Evolutionary conservation across 2,797 vertebrate species (phyloP).

Genomic region (Galagoides demidoff): DNA sequence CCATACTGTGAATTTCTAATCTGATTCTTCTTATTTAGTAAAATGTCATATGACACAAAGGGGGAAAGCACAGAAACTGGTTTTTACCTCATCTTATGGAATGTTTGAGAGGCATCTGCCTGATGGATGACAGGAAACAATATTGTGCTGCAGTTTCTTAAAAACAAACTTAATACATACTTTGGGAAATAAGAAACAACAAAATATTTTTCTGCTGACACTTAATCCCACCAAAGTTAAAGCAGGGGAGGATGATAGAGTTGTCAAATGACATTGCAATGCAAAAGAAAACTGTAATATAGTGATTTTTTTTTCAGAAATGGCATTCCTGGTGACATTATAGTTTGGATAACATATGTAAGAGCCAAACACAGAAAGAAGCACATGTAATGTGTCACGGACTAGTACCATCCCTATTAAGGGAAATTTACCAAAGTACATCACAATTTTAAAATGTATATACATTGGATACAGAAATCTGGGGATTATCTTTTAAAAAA

Average conservation of each 20-base stretch:
- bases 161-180: constrained; percentile 74
- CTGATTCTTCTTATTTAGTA: not conserved
- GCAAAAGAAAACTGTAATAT: constrained; percentile 25
- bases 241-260: constrained; percentile 61
- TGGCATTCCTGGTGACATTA: not conserved
- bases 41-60: not conserved
- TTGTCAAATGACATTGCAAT: constrained; percentile 36
- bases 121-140: constrained; percentile 71
- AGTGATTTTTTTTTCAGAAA: not conserved
- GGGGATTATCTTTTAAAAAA: not conserved
- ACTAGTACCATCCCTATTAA: not conserved
- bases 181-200: constrained; percentile 77
- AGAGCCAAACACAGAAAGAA: not conserved
- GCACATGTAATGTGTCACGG: not conserved
- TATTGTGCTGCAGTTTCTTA: constrained; percentile 62
- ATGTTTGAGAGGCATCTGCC: constrained; percentile 65
- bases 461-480: not conserved
- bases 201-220: constrained; percentile 77
- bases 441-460: not conserved
- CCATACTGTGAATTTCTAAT: not conserved
- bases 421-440: not conserved
- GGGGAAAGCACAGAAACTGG: not conserved
- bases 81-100: constrained; percentile 62
- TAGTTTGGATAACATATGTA: not conserved
- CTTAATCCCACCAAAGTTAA: constrained; percentile 69